Conservation (phyloP, 2,888 invertebrate species). For the Oxystoma pomonae region DNA sequence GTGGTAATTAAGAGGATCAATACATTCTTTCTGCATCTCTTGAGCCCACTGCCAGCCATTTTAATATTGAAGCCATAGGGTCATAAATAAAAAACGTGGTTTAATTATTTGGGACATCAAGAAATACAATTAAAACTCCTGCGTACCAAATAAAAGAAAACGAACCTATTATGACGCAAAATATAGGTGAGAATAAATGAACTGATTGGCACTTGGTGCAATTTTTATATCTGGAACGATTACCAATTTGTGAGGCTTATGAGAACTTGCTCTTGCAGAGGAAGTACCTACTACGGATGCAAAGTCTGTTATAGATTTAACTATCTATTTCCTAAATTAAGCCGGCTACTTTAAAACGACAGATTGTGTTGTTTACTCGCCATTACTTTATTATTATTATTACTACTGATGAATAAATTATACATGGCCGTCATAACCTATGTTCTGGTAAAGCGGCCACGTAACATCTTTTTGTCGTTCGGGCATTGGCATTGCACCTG, state of each 20-base stretch:
- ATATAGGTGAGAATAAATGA: neutral
- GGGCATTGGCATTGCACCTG: neutral
- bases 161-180: too few species aligned
- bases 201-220: constrained; percentile 29
- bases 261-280: constrained; percentile 47
- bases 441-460: constrained; percentile 1
- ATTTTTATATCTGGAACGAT: constrained; percentile 49
- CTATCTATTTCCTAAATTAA: constrained; percentile 52
- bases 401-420: constrained; percentile 21
- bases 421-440: constrained; percentile 11
- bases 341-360: constrained; percentile 40
- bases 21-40: too few species aligned
- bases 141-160: too few species aligned
- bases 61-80: too few species aligned
- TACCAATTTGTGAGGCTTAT: constrained; percentile 43
- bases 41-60: too few species aligned
- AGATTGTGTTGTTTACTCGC: constrained; percentile 37
- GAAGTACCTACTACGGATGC: constrained; percentile 50
- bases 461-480: neutral
- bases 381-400: constrained; percentile 11
- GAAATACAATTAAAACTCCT: too few species aligned
- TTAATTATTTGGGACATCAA: too few species aligned
- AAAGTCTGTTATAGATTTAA: constrained; percentile 50
- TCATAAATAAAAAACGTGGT: too few species aligned
- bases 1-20: too few species aligned